These are phyloP conservation scores for Carollia perspicillata DNA, from an alignment of 2,113 vertebrate species.

Conservation along the genomic window DNA sequence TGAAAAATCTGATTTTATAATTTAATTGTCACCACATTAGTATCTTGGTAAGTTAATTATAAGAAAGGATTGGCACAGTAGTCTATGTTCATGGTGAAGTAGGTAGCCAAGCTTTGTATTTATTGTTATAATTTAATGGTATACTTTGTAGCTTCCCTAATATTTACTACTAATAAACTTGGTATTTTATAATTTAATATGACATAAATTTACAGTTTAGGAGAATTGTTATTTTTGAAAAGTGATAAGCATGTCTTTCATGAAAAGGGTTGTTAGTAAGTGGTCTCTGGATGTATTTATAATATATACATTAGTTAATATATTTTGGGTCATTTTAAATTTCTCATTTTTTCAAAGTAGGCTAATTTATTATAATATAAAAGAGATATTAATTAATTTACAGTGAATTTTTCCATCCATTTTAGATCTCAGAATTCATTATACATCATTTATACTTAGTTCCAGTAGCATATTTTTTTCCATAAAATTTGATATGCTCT, in stretches of 20 bases:
- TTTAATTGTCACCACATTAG: conserved; percentile 30
- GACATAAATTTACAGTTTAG: conserved; percentile 42
- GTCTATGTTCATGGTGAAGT: conserved; percentile 43
- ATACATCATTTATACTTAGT: conserved; percentile 62
- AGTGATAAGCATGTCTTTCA: conserved; percentile 20
- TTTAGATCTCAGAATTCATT: conserved; percentile 51
- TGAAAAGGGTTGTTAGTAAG: not conserved
- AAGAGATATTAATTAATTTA: conserved; percentile 17
- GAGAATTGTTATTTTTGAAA: conserved; percentile 8
- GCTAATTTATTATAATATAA: not conserved
- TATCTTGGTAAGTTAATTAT: conserved; percentile 61
- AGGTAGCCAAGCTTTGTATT: conserved; percentile 18
- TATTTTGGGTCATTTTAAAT: conserved; percentile 1
- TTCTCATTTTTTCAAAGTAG: not conserved
- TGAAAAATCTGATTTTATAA: conserved; percentile 44
- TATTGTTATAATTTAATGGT: conserved; percentile 53
- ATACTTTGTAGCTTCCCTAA: conserved; percentile 47
- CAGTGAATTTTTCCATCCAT: conserved; percentile 49
- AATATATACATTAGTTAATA: not conserved
- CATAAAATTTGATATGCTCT: conserved; percentile 50
- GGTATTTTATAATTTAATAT: conserved; percentile 42
- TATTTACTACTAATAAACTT: conserved; percentile 51
- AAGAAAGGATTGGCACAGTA: not conserved
- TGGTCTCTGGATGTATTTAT: not conserved
- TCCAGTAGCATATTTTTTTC: conserved; percentile 54